Conservation (phyloP, 2,113 vertebrate genomes). For the Apodemus speciosus region DNA sequence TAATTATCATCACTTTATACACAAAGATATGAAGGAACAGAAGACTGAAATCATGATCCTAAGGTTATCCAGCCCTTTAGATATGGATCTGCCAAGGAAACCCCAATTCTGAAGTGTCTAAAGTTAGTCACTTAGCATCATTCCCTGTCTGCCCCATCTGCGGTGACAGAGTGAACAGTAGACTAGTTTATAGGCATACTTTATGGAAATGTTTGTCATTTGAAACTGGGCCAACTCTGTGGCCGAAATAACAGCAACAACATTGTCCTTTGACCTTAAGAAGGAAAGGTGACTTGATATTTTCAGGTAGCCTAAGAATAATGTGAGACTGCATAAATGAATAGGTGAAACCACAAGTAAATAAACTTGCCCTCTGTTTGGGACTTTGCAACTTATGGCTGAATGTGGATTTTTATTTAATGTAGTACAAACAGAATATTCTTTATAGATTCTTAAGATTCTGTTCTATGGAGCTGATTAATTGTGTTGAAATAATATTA, state of each 20-base stretch:
- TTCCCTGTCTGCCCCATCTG: not conserved
- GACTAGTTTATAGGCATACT: not conserved
- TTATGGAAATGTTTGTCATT: constrained; percentile 14
- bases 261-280: not conserved
- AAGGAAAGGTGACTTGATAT: not conserved
- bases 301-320: not conserved
- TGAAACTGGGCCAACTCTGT: not conserved
- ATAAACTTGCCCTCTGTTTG: constrained; percentile 19
- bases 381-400: constrained; percentile 1
- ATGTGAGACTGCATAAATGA: not conserved
- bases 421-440: not conserved
- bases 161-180: not conserved
- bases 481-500: constrained; percentile 37
- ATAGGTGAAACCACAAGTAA: constrained; percentile 29
- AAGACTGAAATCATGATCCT: constrained; percentile 16
- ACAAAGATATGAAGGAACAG: constrained; percentile 48
- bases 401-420: constrained; percentile 10
- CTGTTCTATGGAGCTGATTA: not conserved
- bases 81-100: constrained; percentile 16
- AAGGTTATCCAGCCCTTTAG: not conserved
- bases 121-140: not conserved
- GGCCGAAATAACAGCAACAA: not conserved
- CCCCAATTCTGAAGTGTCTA: not conserved
- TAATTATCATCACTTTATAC: constrained; percentile 46
- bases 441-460: not conserved